Evolutionary conservation across 2,113 vertebrate genomes (phyloP).

Genomic region (Hyaena hyaena): DNA sequence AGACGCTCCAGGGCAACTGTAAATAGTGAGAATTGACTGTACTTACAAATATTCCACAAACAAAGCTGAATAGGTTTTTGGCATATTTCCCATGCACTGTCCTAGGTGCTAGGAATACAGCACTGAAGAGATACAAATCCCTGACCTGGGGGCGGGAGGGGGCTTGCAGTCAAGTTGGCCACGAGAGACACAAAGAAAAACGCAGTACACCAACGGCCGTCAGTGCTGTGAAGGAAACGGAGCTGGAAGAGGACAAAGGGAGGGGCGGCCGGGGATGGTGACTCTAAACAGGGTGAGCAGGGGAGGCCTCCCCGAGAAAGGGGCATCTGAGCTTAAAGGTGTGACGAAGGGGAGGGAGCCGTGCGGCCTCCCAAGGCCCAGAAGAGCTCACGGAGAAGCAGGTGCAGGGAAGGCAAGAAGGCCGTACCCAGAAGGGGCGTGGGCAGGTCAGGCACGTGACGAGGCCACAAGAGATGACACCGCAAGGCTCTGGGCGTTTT

Average conservation of each 20-base stretch:
- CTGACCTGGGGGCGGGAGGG: background rate
- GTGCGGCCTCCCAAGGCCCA: accelerated
- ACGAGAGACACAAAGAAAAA: background rate
- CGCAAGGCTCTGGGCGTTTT: background rate
- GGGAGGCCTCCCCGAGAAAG: background rate
- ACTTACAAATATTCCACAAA: background rate
- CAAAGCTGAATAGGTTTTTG: background rate
- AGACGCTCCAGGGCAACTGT: background rate
- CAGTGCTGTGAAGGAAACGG: background rate
- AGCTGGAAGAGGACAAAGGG: background rate
- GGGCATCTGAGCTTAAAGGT: background rate
- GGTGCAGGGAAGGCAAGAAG: too few species aligned
- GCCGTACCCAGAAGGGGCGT: background rate
- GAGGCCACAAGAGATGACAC: background rate
- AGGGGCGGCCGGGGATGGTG: accelerated
- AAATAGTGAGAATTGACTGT: background rate
- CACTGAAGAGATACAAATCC: background rate
- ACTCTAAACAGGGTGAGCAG: too few species aligned
- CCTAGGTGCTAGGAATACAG: background rate
- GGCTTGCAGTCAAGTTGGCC: background rate
- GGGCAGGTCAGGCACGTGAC: background rate
- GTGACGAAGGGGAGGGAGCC: background rate
- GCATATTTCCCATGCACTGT: background rate
- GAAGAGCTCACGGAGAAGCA: background rate
- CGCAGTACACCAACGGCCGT: accelerated